Evolutionary conservation across 2,888 invertebrate genomes (phyloP), one percentile per base, ranked within the genome.

Genomic region (Prostheceraeus crozeri): DNA sequence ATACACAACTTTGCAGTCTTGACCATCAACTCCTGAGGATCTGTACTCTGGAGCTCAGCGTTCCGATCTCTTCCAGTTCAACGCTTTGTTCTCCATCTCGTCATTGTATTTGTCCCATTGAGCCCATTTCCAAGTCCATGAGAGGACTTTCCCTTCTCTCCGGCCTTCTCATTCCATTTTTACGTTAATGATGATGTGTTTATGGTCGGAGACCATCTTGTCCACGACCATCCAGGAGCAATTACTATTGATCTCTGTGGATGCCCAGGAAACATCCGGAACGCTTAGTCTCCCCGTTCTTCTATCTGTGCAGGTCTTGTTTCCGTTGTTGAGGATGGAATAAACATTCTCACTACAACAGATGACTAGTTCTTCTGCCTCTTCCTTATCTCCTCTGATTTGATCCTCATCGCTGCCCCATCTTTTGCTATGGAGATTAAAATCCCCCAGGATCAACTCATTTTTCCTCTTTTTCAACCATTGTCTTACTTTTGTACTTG

Each of bases 121-220:
- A 3, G 53, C 53, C 10, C 31, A 30, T n/a, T 33, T 53, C 46
- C 53, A 53, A 35, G 53, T 3, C 53, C 25, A 48, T 19, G 53
- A 14, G 6, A 53, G 45, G 23, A 25, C 31, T 3, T 28, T 11
- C n/a, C 10, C 16, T 2, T 53, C 27, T 11, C 6, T 8, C 3
- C 30, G 53, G 3, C 31, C 6, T 27, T 53, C 3, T 3, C 30
- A 16, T n/a, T n/a, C n/a, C n/a, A n/a, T n/a, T n/a, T n/a, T n/a
- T n/a, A n/a, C n/a, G n/a, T n/a, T n/a, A n/a, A n/a, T n/a, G 3
- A 53, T 25, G 8, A 53, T 27, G 8, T 25, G 53, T 27, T 53
- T 53, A n/a, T 53, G 53, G 10, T 53, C 4, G 3, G 53, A 53
- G 3, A n/a, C 53, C 53, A 21, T 19, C 25, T 53, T 31, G 45